phyloP scores from a whole-genome alignment of 2,888 invertebrate species.

The Criorhina ranunculi region DNA sequence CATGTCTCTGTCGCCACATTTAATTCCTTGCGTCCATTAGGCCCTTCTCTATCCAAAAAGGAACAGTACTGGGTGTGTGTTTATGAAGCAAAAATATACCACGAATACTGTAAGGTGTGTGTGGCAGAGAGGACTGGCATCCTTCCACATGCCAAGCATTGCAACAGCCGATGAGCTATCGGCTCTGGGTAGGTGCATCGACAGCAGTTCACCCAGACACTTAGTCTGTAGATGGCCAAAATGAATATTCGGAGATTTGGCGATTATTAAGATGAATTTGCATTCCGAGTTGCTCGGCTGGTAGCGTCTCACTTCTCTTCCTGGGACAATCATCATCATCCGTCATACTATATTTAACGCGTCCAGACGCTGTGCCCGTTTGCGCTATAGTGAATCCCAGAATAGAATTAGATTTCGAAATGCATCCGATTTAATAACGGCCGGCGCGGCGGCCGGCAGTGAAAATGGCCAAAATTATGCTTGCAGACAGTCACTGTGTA shows the following conservation, averaged over 20 bases:
- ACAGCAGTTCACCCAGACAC: slow-evolving; percentile 73
- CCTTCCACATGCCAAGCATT: slow-evolving; percentile 49
- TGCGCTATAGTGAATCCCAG: slow-evolving; percentile 40
- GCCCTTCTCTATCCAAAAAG: slow-evolving; percentile 17
- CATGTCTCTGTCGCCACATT: slow-evolving; percentile 74
- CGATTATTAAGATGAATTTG: slow-evolving; percentile 74
- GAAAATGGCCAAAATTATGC: slow-evolving; percentile 46
- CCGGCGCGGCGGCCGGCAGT: slow-evolving; percentile 41
- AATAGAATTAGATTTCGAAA: slow-evolving; percentile 71
- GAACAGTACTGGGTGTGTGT: slow-evolving; percentile 18
- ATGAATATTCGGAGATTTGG: slow-evolving; percentile 59
- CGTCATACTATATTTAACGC: slow-evolving; percentile 76
- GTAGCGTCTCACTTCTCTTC: slow-evolving; percentile 58
- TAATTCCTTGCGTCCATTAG: slow-evolving; percentile 72
- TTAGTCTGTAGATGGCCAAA: slow-evolving; percentile 65
- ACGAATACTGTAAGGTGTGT: slow-evolving; percentile 57
- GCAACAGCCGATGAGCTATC: slow-evolving; percentile 60
- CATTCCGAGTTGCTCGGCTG: slow-evolving; percentile 63
- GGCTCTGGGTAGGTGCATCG: slow-evolving; percentile 59
- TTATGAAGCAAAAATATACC: slow-evolving; percentile 51
- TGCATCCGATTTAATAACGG: slow-evolving; percentile 64
- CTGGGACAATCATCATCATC: slow-evolving; percentile 72
- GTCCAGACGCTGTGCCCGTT: slow-evolving; percentile 68
- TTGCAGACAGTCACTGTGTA: neutral
- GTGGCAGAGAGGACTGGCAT: slow-evolving; percentile 46